Evolutionary conservation across 1,140 invertebrate species (phyloP), one percentile per base, ranked within the genome.

Genomic region (Sitobion miscanthi): DNA sequence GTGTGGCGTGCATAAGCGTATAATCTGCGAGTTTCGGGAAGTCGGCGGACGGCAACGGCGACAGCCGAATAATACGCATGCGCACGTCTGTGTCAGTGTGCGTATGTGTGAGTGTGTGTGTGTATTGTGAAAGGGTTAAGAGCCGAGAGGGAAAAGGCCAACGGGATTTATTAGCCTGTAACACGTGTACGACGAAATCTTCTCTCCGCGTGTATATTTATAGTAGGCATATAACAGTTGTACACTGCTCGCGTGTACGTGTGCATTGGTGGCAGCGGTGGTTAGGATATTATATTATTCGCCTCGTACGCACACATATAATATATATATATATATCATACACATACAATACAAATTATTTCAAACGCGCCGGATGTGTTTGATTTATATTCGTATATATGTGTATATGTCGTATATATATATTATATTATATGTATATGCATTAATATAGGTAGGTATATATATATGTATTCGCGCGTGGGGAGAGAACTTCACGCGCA

Each of bases 161-260:
- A 85, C 85, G 77, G 91, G 91, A 92, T 92, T 92, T 92, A 92
- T 92, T 83, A 82, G 91, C 62, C 69, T 83, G 91, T 92, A 92
- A 92, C 91, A 92, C 77, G 69, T 92, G 91, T 92, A 92, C 91
- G 91, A 92, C 91, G 91, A 92, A 92, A 92, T 92, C 91, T 91
- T 92, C 91, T 83, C 47, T 85, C 21, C 91, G n/a, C 69, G 47
- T 91, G 17, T 69, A 57, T 90, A 77, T 91, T 49, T 89, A 54
- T 52, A 54, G 86, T 49, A 35, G 23, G 20, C 49, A 52, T 17
- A 52, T 9, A 11, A 87, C 30, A n/a, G 45, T 88, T 77, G n/a
- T 69, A 85, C 77, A 38, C 47, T 7, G 30, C 30, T n/a, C 45
- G 45, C 7, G 3, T 25, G 17, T 87, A 8, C 52, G n/a, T 25